A percentile compares a stretch with the other conserved stretches of the same genome.
Evolutionary conservation across 2,888 invertebrate genomes (phyloP).

Genomic region (Bellardia pandia): DNA sequence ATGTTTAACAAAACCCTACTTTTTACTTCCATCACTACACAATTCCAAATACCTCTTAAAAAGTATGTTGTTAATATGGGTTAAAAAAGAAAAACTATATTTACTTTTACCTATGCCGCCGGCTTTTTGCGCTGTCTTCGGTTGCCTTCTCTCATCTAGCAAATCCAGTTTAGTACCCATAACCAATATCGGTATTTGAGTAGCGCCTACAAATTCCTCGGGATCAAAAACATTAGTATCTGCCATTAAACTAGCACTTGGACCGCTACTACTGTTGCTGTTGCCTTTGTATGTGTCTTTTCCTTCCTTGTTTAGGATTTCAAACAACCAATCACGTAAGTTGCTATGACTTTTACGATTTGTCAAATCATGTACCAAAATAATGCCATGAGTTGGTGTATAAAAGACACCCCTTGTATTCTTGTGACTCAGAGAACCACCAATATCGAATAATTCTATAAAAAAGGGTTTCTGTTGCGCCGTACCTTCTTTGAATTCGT

Average conservation of each 20-base stretch:
- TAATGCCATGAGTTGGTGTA: conserved; percentile 96
- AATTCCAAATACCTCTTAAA: not conserved
- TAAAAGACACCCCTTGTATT: conserved; percentile 98
- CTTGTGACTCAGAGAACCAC: conserved; percentile 96
- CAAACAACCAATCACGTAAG: conserved; percentile 95
- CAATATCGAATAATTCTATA: conserved; percentile 98
- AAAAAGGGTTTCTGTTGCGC: conserved; percentile 95
- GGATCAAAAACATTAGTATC: conserved; percentile 87
- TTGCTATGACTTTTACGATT: conserved; percentile 98
- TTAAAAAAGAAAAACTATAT: conserved; percentile 57
- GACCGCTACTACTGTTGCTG: conserved; percentile 71
- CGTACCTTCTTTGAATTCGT: conserved; percentile 97
- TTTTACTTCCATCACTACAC: not conserved
- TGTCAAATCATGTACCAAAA: conserved; percentile 97
- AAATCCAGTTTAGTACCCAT: conserved; percentile 97
- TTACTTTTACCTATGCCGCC: conserved; percentile 82
- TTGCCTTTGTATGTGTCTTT: conserved; percentile 81
- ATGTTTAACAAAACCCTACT: too few species aligned
- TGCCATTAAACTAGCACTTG: conserved; percentile 61
- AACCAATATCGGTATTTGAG: conserved; percentile 96
- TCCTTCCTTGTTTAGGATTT: conserved; percentile 92
- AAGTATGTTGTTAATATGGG: conserved; percentile 21
- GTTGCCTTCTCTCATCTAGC: conserved; percentile 89
- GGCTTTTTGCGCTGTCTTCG: conserved; percentile 80
- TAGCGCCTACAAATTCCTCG: conserved; percentile 93